Base-by-base conservation (phyloP, 2,797 vertebrate genomes). In the Macropodus opercularis region DNA sequence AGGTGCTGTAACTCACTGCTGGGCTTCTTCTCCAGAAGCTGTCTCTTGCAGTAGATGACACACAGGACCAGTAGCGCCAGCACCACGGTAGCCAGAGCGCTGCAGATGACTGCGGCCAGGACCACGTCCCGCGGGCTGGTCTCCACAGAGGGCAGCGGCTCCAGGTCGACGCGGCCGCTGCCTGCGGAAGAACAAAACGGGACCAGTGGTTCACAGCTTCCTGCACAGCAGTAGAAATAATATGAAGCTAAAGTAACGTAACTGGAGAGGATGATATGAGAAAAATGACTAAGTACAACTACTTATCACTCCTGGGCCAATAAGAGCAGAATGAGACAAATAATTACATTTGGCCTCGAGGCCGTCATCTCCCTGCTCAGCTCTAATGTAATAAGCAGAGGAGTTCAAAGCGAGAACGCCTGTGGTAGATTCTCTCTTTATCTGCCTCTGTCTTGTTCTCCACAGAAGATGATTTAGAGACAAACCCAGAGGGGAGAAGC, bases 11-110 rank as follows among this genome's bases (percentile, higher is more conserved):
- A 78, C 93, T 95, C 77, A 99, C 97, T 95, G 27, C 90, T 94
- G 79, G 95, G 95, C 48, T 99, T 98, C 83, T 98, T 98, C 89
- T 98, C 96, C 93, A 98, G 92, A 52, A 98, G 94, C 80, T 98
- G 97, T 40, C 96, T 94, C 89, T 98, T 98, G 79, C 97, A 99
- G 74, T 99, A 99, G 86, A 98, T 98, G 76, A 95, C 89, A 8
- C 96, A 97, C 18, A 99, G 94, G 67, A 96, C 94, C 43, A 98
- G 93, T 48, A 99, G 94, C 35, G 97, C 97, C 56, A 98, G 90
- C 63, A 99, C 93, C 42, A 99, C 97, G 0, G 95, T 95, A 8
- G 96, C 95, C 80, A 99, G 90, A 3, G 96, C 97, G 1, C 96
- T 98, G 87, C 97, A 99, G 89, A 98, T 98, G 57, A 99, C 94